Conservation (phyloP, 2,797 vertebrate genomes). For the Anguilla obscura region DNA sequence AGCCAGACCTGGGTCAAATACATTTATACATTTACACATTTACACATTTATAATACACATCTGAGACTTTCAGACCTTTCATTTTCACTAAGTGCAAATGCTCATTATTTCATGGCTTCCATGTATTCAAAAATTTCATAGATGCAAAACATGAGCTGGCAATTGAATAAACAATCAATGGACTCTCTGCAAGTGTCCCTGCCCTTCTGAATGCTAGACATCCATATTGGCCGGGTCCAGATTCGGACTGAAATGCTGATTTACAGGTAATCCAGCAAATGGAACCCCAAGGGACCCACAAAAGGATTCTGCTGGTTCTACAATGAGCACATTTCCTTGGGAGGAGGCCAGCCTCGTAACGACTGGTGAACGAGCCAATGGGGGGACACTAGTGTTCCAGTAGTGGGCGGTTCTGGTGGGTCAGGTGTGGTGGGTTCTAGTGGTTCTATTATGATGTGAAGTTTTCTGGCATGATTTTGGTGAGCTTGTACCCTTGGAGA, state of each 20-base stretch:
- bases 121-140: background rate
- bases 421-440: too few relatives aligned
- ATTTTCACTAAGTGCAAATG: background rate
- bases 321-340: too few relatives aligned
- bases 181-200: background rate
- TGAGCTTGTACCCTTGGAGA: too few relatives aligned
- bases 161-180: background rate
- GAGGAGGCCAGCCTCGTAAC: too few relatives aligned
- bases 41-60: background rate
- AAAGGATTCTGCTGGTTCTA: too few relatives aligned
- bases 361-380: too few relatives aligned
- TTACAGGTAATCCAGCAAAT: background rate
- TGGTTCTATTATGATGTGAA: too few relatives aligned
- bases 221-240: background rate
- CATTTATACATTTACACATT: too few relatives aligned
- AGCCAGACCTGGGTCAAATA: background rate
- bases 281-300: background rate
- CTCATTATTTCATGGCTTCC: background rate
- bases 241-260: background rate
- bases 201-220: background rate
- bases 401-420: too few relatives aligned
- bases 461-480: too few relatives aligned
- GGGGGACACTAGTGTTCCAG: too few relatives aligned
- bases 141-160: background rate
- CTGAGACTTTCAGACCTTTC: background rate